Evolutionary conservation across 1,140 invertebrate genomes (phyloP).

Genomic region (Calycopis cecrops): DNA sequence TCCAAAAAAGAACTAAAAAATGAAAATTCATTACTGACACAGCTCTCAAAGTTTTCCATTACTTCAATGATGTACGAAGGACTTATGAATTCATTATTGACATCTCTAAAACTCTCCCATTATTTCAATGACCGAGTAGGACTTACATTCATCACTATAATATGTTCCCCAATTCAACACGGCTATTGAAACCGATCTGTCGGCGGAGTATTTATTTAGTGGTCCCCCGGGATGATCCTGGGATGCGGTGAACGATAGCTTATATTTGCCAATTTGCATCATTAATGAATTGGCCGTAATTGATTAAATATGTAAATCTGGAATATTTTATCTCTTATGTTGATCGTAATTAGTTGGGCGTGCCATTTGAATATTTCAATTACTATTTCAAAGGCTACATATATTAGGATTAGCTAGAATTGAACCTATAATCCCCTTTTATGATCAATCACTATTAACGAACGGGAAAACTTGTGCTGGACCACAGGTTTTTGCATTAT

Average conservation of each 20-base stretch:
- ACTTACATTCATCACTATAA: slow-evolving; percentile 29
- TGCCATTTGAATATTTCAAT: neutral
- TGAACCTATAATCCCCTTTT: neutral
- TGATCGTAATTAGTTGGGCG: neutral
- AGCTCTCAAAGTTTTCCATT: too few relatives aligned
- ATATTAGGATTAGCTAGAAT: neutral
- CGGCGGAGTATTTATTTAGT: slow-evolving; percentile 49
- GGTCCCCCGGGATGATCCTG: slow-evolving; percentile 36
- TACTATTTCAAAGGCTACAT: neutral
- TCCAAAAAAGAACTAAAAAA: too few relatives aligned
- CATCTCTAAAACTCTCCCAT: neutral
- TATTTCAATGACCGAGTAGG: slow-evolving; percentile 11
- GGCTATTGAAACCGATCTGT: slow-evolving; percentile 44
- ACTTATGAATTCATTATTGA: slow-evolving; percentile 5
- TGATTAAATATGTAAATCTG: slow-evolving; percentile 52
- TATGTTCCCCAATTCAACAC: slow-evolving; percentile 35
- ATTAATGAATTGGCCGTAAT: slow-evolving; percentile 51
- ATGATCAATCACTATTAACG: too few relatives aligned
- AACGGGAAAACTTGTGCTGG: too few relatives aligned
- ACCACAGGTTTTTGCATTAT: too few relatives aligned
- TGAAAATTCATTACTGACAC: too few relatives aligned
- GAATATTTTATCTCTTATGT: slow-evolving; percentile 13
- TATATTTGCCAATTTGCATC: slow-evolving; percentile 57
- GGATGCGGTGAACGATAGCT: slow-evolving; percentile 42
- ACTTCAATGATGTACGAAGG: too few relatives aligned